phyloP scores from a whole-genome alignment of 2,888 invertebrate species.

The Thysanoteuthis rhombus region DNA sequence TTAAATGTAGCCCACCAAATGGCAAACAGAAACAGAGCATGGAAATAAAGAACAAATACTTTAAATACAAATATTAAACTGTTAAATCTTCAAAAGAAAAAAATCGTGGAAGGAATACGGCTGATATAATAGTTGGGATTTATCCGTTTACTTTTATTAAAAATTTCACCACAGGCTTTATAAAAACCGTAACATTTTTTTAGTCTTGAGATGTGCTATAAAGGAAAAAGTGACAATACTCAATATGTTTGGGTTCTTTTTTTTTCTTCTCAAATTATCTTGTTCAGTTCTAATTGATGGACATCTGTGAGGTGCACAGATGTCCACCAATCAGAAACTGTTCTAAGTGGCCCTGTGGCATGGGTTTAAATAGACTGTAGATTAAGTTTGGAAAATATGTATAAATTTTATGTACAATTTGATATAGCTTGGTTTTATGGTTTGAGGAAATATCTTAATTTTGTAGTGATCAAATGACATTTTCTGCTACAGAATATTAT shows the following conservation, averaged over 20 bases:
- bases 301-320: neutral
- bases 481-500: neutral
- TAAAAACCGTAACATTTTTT: too few species aligned
- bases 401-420: too few species aligned
- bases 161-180: too few species aligned
- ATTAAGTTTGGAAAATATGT: neutral
- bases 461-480: neutral
- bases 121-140: too few species aligned
- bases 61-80: too few species aligned
- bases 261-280: neutral
- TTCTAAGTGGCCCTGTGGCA: neutral
- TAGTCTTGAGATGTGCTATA: too few species aligned
- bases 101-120: too few species aligned
- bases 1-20: neutral
- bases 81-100: too few species aligned
- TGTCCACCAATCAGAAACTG: too few species aligned
- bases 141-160: too few species aligned
- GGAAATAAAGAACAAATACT: too few species aligned
- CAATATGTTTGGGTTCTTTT: neutral
- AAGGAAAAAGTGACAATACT: neutral
- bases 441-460: neutral
- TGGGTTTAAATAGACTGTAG: neutral
- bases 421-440: neutral
- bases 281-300: neutral
- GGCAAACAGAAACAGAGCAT: neutral